phyloP scores from a whole-genome alignment of 2,113 vertebrate genomes.

The Willisornis vidua region DNA sequence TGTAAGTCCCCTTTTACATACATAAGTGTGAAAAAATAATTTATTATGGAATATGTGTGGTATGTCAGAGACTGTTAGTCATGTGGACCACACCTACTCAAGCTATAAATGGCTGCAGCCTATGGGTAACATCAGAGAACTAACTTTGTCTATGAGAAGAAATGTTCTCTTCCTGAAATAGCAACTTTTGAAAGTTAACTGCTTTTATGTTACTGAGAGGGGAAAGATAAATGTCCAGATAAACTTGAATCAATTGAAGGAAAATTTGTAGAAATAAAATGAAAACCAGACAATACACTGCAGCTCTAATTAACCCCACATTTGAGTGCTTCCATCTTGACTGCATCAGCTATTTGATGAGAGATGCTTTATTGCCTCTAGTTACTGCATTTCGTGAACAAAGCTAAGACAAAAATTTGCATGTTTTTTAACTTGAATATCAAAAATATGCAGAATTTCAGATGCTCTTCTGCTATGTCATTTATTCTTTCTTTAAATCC shows the following conservation, averaged over 20 bases:
- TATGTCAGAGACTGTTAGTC: not conserved
- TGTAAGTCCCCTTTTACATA: not conserved
- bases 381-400: constrained; percentile 62
- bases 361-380: constrained; percentile 65
- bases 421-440: constrained; percentile 62
- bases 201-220: not conserved
- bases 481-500: constrained; percentile 21
- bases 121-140: not conserved
- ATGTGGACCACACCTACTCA: not conserved
- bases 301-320: constrained; percentile 53
- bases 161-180: not conserved
- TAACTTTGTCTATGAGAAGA: not conserved
- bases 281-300: not conserved
- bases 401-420: constrained; percentile 51
- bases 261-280: not conserved
- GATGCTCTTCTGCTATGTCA: constrained; percentile 6
- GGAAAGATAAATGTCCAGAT: not conserved
- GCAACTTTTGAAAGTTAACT: not conserved
- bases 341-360: constrained; percentile 55
- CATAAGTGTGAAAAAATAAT: not conserved
- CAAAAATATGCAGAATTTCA: constrained; percentile 20
- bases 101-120: not conserved
- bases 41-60: not conserved
- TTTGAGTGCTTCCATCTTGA: constrained; percentile 49
- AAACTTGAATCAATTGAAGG: not conserved